Conservation (phyloP, 2,797 vertebrate species). For the Megaceryle alcyon region DNA sequence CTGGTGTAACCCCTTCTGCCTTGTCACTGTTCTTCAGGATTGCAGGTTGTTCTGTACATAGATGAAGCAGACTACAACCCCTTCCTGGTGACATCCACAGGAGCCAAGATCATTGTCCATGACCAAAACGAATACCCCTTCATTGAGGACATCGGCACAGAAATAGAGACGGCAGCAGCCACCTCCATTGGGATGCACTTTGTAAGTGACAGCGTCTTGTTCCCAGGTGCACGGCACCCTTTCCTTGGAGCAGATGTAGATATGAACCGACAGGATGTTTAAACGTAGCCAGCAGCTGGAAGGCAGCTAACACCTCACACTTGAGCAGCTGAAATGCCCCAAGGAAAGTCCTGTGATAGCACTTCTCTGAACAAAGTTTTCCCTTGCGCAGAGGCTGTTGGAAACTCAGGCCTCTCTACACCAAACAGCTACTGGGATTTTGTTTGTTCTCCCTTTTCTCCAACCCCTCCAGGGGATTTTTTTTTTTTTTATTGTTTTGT, state of each 20-base stretch:
- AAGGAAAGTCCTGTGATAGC: neutral
- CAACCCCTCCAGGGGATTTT: neutral
- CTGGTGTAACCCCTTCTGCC: neutral
- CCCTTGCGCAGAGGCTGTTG: neutral
- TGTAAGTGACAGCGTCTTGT: constrained; percentile 66
- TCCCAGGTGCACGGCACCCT: rapidly evolving
- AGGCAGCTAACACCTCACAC: neutral
- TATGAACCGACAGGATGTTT: neutral
- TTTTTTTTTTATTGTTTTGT: neutral
- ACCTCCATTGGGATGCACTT: constrained; percentile 85
- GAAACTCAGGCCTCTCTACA: neutral
- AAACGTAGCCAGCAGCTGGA: neutral
- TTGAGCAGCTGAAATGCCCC: neutral
- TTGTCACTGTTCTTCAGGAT: constrained; percentile 62
- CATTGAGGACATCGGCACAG: constrained; percentile 82
- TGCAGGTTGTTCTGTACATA: constrained; percentile 81
- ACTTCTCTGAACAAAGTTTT: neutral
- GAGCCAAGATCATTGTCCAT: constrained; percentile 82
- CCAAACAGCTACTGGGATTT: neutral
- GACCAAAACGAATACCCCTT: constrained; percentile 82
- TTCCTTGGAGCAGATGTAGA: neutral
- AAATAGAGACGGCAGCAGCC: constrained; percentile 78
- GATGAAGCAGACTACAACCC: constrained; percentile 84
- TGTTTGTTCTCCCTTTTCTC: constrained; percentile 16
- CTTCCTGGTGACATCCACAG: constrained; percentile 79